Evolutionary conservation across 2,113 vertebrate species (phyloP).

Genomic region (Melospiza melodia): DNA sequence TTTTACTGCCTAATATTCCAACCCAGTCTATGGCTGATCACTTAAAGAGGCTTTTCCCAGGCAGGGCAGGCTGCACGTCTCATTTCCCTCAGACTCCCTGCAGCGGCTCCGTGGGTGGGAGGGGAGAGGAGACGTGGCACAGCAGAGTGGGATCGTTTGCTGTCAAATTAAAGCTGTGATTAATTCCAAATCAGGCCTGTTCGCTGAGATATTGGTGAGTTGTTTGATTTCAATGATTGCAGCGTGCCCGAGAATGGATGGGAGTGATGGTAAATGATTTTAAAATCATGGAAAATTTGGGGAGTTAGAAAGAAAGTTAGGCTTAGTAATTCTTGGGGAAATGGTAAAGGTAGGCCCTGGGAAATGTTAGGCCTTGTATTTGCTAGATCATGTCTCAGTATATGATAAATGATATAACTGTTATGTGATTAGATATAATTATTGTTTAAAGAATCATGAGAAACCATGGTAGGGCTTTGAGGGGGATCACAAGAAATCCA

Average conservation of each 20-base stretch:
- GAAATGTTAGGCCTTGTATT: too few relatives aligned
- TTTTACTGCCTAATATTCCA: slow-evolving; percentile 64
- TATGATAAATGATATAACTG: too few relatives aligned
- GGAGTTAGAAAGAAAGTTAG: too few relatives aligned
- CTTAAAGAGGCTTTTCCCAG: slow-evolving; percentile 32
- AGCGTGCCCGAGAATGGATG: background rate
- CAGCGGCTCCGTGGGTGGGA: slow-evolving; percentile 49
- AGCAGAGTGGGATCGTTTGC: background rate
- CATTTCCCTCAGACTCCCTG: slow-evolving; percentile 68
- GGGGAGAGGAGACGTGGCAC: background rate
- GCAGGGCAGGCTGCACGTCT: slow-evolving; percentile 48
- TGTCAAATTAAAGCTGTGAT: slow-evolving; percentile 59
- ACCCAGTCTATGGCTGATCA: slow-evolving; percentile 50
- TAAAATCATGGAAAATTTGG: too few relatives aligned
- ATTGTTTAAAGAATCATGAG: too few relatives aligned
- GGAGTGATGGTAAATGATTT: too few relatives aligned
- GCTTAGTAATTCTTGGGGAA: too few relatives aligned
- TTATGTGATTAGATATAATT: too few relatives aligned
- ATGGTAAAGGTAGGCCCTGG: too few relatives aligned
- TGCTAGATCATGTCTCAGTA: too few relatives aligned
- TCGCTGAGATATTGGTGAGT: background rate
- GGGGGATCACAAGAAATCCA: too few relatives aligned
- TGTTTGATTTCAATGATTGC: slow-evolving; percentile 32
- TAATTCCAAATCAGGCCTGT: slow-evolving; percentile 10
- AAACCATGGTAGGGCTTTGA: too few relatives aligned